These are phyloP conservation scores for Rachycentron canadum DNA, from an alignment of 2,797 vertebrate genomes.

Conservation along the genomic window DNA sequence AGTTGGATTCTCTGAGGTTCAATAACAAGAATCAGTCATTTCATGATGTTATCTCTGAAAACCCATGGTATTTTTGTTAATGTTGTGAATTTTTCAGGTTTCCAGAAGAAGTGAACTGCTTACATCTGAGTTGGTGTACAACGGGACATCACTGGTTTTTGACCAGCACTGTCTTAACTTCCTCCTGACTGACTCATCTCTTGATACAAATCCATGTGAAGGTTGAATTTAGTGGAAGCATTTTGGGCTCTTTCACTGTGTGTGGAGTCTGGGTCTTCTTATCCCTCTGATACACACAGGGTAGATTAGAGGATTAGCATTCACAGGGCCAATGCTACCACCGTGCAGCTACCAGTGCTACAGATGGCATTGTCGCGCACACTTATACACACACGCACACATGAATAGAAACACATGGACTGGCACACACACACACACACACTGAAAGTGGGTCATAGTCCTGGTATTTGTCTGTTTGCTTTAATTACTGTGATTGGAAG, in stretches of 20 bases:
- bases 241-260: slow-evolving; percentile 58
- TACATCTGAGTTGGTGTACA: not conserved
- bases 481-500: slow-evolving; percentile 67
- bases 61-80: slow-evolving; percentile 9
- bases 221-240: slow-evolving; percentile 25
- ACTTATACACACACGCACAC: slow-evolving; percentile 44
- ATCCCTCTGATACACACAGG: slow-evolving; percentile 73
- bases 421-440: slow-evolving; percentile 8
- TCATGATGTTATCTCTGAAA: not conserved
- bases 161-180: not conserved
- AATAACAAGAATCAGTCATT: not conserved
- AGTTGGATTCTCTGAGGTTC: not conserved
- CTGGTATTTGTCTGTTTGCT: slow-evolving; percentile 60
- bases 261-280: slow-evolving; percentile 66
- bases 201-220: slow-evolving; percentile 11
- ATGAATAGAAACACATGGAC: slow-evolving; percentile 10
- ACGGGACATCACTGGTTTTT: not conserved
- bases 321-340: slow-evolving; percentile 77
- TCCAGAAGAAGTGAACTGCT: slow-evolving; percentile 1
- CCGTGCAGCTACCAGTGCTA: slow-evolving; percentile 62
- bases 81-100: not conserved
- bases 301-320: slow-evolving; percentile 84
- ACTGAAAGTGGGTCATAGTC: slow-evolving; percentile 76
- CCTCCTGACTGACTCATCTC: not conserved
- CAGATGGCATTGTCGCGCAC: slow-evolving; percentile 79